A percentile compares a stretch with the other conserved stretches of the same genome.
Conservation (phyloP, 1,140 invertebrate genomes). For the Macrotrachela quadricornifera region DNA sequence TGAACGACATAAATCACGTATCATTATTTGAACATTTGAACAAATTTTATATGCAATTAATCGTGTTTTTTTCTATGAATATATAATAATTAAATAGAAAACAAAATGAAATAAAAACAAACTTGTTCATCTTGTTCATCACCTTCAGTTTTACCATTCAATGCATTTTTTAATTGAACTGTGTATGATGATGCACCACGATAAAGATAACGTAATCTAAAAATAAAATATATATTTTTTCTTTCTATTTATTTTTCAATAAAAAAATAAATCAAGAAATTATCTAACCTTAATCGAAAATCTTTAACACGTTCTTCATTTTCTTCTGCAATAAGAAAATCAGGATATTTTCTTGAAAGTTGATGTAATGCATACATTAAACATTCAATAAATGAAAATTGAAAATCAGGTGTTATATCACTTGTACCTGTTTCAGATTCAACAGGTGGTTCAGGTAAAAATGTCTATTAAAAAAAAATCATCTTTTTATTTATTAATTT, state of each 20-base stretch:
- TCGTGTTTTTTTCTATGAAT: too few relatives aligned
- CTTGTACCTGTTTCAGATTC: not conserved
- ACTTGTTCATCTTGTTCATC: too few relatives aligned
- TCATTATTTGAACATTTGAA: too few relatives aligned
- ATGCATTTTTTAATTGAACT: slow-evolving; percentile 60
- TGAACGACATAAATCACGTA: too few relatives aligned
- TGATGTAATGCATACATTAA: slow-evolving; percentile 68
- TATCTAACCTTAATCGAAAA: slow-evolving; percentile 45
- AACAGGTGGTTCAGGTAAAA: not conserved
- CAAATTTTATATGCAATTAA: too few relatives aligned
- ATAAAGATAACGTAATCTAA: slow-evolving; percentile 64
- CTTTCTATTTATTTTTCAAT: too few relatives aligned
- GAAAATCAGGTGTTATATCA: slow-evolving; percentile 42
- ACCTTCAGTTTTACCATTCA: slow-evolving; percentile 48
- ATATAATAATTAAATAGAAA: too few relatives aligned
- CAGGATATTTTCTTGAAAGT: slow-evolving; percentile 51
- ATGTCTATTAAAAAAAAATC: too few relatives aligned
- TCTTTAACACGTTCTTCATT: slow-evolving; percentile 62
- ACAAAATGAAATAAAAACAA: too few relatives aligned
- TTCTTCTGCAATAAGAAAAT: slow-evolving; percentile 44
- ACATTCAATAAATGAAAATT: slow-evolving; percentile 79
- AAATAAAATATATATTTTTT: slow-evolving; percentile 9
- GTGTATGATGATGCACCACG: slow-evolving; percentile 75
- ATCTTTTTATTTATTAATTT: too few relatives aligned
- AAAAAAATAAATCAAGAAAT: too few relatives aligned